These are phyloP conservation scores for Epinotia brunnichana DNA, from an alignment of 2,888 invertebrate genomes.

Conservation along the genomic window DNA sequence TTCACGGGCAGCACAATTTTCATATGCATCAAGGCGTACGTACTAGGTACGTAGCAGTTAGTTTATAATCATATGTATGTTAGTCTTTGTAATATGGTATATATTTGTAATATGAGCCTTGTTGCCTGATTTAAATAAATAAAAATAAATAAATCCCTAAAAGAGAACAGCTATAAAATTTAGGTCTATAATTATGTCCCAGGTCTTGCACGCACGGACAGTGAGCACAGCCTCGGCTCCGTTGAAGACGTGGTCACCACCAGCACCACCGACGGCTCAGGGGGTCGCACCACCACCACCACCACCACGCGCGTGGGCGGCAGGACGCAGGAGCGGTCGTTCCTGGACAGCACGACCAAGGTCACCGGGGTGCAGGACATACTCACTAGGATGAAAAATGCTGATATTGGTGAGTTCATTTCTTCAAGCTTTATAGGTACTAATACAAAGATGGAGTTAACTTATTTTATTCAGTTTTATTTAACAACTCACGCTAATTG, in stretches of 20 bases:
- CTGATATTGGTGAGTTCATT: constrained; percentile 84
- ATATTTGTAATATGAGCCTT: no score
- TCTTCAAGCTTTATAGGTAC: no score
- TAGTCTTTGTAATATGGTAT: no score
- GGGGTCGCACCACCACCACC: constrained; percentile 57
- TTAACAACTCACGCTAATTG: no score
- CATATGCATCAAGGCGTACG: no score
- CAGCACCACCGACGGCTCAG: constrained; percentile 58
- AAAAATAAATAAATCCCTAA: no score
- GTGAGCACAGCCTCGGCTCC: constrained; percentile 74
- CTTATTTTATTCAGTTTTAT: no score
- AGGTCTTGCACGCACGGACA: constrained; percentile 72
- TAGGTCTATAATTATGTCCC: not conserved
- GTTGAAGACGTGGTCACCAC: constrained; percentile 62
- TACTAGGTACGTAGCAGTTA: no score
- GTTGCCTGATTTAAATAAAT: no score
- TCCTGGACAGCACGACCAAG: constrained; percentile 88
- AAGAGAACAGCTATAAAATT: no score
- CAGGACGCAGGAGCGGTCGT: constrained; percentile 78
- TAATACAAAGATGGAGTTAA: not conserved
- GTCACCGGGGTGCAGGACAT: constrained; percentile 90
- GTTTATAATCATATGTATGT: no score
- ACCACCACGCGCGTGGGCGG: constrained; percentile 48
- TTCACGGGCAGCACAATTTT: no score
- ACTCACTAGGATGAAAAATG: constrained; percentile 90